phyloP scores from a whole-genome alignment of 2,113 vertebrate genomes.

The Petromus typicus region DNA sequence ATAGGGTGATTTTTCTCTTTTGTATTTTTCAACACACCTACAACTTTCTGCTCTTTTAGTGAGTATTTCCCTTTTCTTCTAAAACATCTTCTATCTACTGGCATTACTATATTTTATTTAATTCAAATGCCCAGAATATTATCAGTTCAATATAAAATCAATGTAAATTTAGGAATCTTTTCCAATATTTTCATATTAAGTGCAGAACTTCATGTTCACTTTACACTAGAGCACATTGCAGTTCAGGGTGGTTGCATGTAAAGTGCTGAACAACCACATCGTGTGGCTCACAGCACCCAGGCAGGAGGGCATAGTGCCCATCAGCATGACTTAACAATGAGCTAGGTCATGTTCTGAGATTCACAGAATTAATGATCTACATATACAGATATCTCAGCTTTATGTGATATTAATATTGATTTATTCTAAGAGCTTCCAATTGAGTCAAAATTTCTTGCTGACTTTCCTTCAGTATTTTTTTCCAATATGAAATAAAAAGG shows the following conservation, averaged over 20 bases:
- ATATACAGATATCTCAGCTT: not conserved
- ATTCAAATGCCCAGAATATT: not conserved
- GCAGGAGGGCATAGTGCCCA: too few species aligned
- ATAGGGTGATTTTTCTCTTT: not conserved
- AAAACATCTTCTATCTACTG: not conserved
- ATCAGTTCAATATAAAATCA: not conserved
- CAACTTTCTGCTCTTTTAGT: not conserved
- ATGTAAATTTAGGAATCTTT: not conserved
- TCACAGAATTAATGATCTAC: not conserved
- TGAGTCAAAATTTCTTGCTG: not conserved
- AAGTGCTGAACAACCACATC: not conserved
- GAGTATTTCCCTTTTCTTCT: not conserved
- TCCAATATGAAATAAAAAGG: not conserved
- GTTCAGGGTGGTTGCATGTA: not conserved
- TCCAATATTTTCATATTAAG: not conserved
- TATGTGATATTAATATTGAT: not conserved
- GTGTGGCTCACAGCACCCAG: not conserved
- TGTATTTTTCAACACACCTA: accelerated
- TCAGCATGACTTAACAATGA: not conserved
- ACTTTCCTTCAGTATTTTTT: not conserved
- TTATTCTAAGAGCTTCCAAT: not conserved
- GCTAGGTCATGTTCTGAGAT: not conserved
- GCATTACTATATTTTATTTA: not conserved
- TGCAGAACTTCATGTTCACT: not conserved
- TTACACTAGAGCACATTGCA: not conserved